A percentile compares a stretch with the other conserved stretches of the same genome.
Evolutionary conservation across 1,140 invertebrate genomes (phyloP).

Genomic region (Drosophila willistoni): DNA sequence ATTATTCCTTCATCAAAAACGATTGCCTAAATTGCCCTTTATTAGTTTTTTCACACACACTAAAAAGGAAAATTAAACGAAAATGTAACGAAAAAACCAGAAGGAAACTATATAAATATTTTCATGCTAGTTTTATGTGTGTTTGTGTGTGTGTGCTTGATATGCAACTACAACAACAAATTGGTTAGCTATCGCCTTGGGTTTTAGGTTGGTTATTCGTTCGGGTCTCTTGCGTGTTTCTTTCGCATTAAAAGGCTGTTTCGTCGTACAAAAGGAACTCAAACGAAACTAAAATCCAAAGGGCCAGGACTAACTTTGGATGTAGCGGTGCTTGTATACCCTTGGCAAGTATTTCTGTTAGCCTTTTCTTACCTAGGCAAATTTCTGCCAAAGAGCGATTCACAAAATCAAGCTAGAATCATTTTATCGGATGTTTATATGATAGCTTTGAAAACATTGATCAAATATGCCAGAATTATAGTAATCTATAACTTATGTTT

Average conservation of each 20-base stretch:
- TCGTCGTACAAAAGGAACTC: background rate
- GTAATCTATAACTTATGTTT: too few species aligned
- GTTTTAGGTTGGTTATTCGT: background rate
- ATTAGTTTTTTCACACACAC: constrained; percentile 81
- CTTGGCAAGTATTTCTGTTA: too few species aligned
- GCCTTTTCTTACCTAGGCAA: too few species aligned
- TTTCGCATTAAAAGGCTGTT: constrained; percentile 62
- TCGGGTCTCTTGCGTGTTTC: constrained; percentile 57
- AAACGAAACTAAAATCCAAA: constrained; percentile 4
- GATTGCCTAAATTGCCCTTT: constrained; percentile 78
- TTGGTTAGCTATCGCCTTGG: constrained; percentile 44
- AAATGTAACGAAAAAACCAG: constrained; percentile 17
- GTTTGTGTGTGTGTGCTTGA: background rate
- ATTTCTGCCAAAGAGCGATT: too few species aligned
- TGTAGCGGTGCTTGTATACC: too few species aligned
- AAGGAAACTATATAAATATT: constrained; percentile 27
- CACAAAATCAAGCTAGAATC: too few species aligned
- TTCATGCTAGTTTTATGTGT: constrained; percentile 29
- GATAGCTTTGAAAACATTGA: too few species aligned
- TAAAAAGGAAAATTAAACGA: constrained; percentile 48
- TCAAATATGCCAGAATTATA: too few species aligned
- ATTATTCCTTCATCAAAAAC: constrained; percentile 3
- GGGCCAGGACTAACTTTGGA: too few species aligned
- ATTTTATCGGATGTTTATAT: too few species aligned
- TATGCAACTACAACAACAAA: constrained; percentile 58